A percentile compares a stretch with the other conserved stretches of the same genome.
These are phyloP conservation scores for Alfaro cultratus DNA, from an alignment of 2,797 vertebrate species.

Conservation along the genomic window DNA sequence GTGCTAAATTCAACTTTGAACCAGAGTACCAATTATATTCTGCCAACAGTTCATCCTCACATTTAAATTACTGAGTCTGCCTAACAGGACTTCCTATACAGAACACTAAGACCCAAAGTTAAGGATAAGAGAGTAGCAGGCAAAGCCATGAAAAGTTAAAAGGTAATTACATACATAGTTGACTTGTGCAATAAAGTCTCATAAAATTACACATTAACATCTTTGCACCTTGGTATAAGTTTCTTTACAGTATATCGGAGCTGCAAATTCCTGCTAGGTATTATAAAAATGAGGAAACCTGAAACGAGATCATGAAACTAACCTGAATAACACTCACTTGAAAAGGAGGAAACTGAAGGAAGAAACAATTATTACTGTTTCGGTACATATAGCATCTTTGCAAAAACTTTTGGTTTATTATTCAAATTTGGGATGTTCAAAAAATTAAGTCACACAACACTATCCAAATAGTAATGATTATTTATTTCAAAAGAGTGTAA, in stretches of 20 bases:
- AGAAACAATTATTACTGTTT: background rate
- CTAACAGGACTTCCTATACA: background rate
- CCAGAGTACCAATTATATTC: background rate
- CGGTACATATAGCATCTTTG: background rate
- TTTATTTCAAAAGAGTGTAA: conserved; percentile 66
- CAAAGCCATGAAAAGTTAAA: conserved; percentile 23
- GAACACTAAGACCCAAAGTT: conserved; percentile 14
- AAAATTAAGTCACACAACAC: conserved; percentile 7
- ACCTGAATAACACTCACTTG: background rate
- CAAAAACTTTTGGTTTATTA: background rate
- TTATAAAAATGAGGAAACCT: background rate
- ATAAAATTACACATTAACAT: conserved; percentile 50
- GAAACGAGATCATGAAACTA: background rate
- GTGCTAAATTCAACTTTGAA: background rate
- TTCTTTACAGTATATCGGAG: background rate
- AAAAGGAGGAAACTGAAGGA: background rate
- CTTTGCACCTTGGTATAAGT: background rate
- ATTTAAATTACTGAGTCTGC: background rate
- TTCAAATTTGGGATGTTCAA: background rate
- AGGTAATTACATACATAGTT: conserved; percentile 30
- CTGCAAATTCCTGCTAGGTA: conserved; percentile 13
- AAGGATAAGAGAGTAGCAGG: conserved; percentile 23
- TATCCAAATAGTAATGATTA: conserved; percentile 16
- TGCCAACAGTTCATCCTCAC: background rate
- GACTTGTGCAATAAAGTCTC: conserved; percentile 48